A percentile compares a stretch with the other conserved stretches of the same genome.
phyloP scores from a whole-genome alignment of 2,113 vertebrate species.

The Genyomyrus donnyi region DNA sequence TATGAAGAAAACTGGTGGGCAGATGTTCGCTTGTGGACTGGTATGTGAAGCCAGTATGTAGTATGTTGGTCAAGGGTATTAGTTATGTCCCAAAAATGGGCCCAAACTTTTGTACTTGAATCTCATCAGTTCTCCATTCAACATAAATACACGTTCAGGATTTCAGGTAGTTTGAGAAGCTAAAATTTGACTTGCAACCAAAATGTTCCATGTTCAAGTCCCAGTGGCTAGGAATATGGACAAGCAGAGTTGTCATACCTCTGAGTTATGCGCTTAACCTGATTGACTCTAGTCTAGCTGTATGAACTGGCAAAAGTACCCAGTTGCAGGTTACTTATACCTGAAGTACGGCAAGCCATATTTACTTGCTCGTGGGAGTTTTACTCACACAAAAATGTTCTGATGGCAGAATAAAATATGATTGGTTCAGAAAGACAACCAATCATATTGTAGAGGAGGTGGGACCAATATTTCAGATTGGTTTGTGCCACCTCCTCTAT shows the following conservation, averaged over 20 bases:
- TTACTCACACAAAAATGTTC: no score
- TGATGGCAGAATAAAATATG: no score
- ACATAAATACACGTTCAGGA: not conserved
- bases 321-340: not conserved
- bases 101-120: not conserved
- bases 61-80: not conserved
- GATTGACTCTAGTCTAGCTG: not conserved
- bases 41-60: constrained; percentile 42
- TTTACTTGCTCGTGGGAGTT: no score
- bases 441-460: no score
- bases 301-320: not conserved
- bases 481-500: no score
- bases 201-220: not conserved
- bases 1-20: constrained; percentile 64
- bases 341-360: not conserved
- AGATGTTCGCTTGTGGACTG: constrained; percentile 60
- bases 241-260: not conserved
- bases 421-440: no score
- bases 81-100: not conserved
- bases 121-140: not conserved
- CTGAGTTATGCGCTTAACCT: not conserved
- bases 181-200: not conserved
- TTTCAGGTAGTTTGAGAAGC: not conserved
- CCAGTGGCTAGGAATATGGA: not conserved
- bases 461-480: no score